Conservation (phyloP, 2,797 vertebrate genomes). For the Peromyscus attwateri region DNA sequence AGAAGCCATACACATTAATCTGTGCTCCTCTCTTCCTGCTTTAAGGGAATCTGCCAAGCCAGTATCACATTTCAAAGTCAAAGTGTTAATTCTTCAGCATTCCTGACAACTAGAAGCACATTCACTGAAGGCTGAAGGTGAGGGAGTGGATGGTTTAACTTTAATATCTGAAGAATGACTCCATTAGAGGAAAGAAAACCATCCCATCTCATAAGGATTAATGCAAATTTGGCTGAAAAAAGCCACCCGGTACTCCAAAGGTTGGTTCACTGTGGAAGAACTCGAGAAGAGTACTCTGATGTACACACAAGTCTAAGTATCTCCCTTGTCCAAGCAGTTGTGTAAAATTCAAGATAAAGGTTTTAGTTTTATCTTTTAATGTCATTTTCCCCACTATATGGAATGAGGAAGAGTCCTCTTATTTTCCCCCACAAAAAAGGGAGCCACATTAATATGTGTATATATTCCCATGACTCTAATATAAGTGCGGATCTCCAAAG, state of each 20-base stretch:
- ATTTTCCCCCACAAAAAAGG: constrained; percentile 82
- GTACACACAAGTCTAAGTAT: constrained; percentile 82
- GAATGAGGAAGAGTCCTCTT: constrained; percentile 82
- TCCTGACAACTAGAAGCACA: constrained; percentile 86
- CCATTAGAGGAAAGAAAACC: constrained; percentile 82
- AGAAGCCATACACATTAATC: constrained; percentile 74
- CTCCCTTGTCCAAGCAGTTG: constrained; percentile 86
- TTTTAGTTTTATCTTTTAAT: constrained; percentile 83
- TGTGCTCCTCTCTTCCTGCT: constrained; percentile 75
- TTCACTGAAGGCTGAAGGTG: constrained; percentile 87
- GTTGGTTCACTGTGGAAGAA: constrained; percentile 85
- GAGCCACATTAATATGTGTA: constrained; percentile 85
- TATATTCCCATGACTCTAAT: constrained; percentile 86
- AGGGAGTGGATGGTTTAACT: constrained; percentile 85
- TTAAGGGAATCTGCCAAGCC: constrained; percentile 85
- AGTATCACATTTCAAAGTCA: constrained; percentile 80
- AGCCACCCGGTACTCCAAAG: constrained; percentile 84
- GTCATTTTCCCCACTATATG: constrained; percentile 80
- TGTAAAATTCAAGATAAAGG: constrained; percentile 85
- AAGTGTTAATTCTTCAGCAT: constrained; percentile 83
- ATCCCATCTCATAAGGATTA: constrained; percentile 80
- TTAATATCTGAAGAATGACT: constrained; percentile 85
- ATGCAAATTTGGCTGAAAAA: constrained; percentile 82
- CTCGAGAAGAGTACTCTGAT: constrained; percentile 84
- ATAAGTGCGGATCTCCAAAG: constrained; percentile 86